Base-by-base conservation (phyloP, 2,113 vertebrate species). In the Cottus gobio region DNA sequence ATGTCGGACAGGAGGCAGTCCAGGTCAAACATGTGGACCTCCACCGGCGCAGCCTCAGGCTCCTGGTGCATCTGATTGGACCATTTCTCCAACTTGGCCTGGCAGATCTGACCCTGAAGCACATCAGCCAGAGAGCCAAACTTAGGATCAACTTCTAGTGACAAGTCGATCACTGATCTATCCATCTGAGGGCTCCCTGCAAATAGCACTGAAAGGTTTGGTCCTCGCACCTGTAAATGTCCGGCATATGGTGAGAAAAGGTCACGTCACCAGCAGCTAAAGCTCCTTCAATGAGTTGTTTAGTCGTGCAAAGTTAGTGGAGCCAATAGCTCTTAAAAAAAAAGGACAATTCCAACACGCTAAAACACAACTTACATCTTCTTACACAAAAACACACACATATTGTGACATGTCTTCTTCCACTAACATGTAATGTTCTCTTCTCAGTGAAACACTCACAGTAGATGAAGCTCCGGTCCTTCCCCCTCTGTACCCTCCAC, bases 1-100 rank as follows among this genome's bases (percentile, higher is more conserved):
- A 98, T 98, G 86, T 99, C 97, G 0, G 96, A 99, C 86, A 99
- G 93, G 79, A 99, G 97, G 85, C 94, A 96, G 78, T 99, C 96
- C 90, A 99, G 87, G 89, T 98, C 96, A 0, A 98, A 97, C 90
- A 96, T 96, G 91, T 96, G 97, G 77, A 92, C 94, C 37, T 95
- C 93, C 67, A 95, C 95, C 15, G 96, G 95, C 81, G 94, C 92
- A 0, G 95, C 93, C 36, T 96, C 95, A 24, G 97, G 95, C 0
- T 96, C 95, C 91, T 95, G 96, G 93, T 96, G 96, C 42, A 96
- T 96, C 89, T 98, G 96, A 91, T 93, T 91, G 83, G 96, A 96
- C 96, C 97, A 97, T 95, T 94, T 96, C 82, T 97, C 96, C 0
- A 95, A 90, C 20, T 95, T 95, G 16, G 83, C 94, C 93, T 96